phyloP scores from a whole-genome alignment of 2,113 vertebrate genomes.

The Paramormyrops kingsleyae region DNA sequence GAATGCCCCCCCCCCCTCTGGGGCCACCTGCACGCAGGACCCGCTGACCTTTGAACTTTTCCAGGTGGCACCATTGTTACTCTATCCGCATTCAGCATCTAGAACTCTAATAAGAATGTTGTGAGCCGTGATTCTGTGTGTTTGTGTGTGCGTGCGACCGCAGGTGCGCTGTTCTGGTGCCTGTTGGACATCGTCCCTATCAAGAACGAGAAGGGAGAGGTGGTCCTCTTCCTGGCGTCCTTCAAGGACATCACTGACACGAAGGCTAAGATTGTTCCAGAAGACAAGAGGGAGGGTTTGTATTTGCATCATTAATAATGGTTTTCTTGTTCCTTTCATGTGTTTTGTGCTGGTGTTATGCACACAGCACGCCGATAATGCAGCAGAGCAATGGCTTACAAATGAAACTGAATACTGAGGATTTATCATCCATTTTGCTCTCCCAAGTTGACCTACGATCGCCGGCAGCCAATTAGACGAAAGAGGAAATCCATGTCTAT shows the following conservation, averaged over 20 bases:
- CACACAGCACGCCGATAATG: background rate
- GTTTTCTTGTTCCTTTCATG: background rate
- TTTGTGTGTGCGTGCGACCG: constrained; percentile 10
- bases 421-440: background rate
- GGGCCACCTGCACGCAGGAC: background rate
- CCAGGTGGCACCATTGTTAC: background rate
- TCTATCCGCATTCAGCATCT: background rate
- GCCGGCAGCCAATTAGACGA: background rate
- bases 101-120: background rate
- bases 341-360: background rate
- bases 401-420: background rate
- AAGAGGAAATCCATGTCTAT: background rate
- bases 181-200: constrained; percentile 94
- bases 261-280: constrained; percentile 81
- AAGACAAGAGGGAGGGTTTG: constrained; percentile 41
- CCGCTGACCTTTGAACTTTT: background rate
- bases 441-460: background rate
- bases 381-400: too few relatives aligned
- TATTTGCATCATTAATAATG: background rate
- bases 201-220: constrained; percentile 98
- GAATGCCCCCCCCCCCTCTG: too few relatives aligned
- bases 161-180: constrained; percentile 92
- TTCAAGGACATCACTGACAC: constrained; percentile 96
- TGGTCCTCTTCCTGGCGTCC: constrained; percentile 92
- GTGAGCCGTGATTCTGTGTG: background rate